Evolutionary conservation across 2,797 vertebrate species (phyloP).

Genomic region (Zenarchopterus dispar): DNA sequence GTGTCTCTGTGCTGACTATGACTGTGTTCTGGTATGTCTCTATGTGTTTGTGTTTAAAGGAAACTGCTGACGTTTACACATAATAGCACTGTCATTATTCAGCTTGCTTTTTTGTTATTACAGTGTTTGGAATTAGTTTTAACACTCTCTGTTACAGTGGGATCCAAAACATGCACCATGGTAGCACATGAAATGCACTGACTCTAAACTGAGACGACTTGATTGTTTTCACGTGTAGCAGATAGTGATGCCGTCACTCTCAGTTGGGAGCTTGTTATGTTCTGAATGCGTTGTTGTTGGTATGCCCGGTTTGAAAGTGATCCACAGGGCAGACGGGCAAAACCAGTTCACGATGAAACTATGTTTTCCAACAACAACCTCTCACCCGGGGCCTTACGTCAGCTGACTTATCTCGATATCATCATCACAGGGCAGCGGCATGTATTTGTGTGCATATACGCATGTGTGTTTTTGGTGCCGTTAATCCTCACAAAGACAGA

Average conservation of each 20-base stretch:
- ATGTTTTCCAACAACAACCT: conserved; percentile 30
- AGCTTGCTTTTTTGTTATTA: too few species aligned
- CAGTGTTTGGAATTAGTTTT: too few species aligned
- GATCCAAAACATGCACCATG: too few species aligned
- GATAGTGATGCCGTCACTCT: conserved; percentile 12
- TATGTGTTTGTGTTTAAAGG: conserved; percentile 15
- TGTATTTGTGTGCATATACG: background rate
- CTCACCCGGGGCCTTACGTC: conserved; percentile 13
- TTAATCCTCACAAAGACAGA: conserved; percentile 6
- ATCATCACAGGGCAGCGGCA: conserved; percentile 26
- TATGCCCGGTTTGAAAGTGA: conserved; percentile 57
- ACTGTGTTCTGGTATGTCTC: background rate
- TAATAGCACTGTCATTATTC: too few species aligned
- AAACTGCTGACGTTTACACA: conserved; percentile 18
- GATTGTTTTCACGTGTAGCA: too few species aligned
- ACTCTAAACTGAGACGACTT: too few species aligned
- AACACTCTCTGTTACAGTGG: too few species aligned
- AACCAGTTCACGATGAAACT: conserved; percentile 74
- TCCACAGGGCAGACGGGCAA: conserved; percentile 68
- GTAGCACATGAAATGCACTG: too few species aligned
- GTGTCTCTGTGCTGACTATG: background rate
- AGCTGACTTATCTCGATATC: conserved; percentile 23
- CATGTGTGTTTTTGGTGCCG: background rate
- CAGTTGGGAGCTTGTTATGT: background rate
- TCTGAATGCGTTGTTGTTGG: conserved; percentile 29